A percentile compares a stretch with the other conserved stretches of the same genome.
phyloP scores from a whole-genome alignment of 2,888 invertebrate species.

The Homarus gammarus region DNA sequence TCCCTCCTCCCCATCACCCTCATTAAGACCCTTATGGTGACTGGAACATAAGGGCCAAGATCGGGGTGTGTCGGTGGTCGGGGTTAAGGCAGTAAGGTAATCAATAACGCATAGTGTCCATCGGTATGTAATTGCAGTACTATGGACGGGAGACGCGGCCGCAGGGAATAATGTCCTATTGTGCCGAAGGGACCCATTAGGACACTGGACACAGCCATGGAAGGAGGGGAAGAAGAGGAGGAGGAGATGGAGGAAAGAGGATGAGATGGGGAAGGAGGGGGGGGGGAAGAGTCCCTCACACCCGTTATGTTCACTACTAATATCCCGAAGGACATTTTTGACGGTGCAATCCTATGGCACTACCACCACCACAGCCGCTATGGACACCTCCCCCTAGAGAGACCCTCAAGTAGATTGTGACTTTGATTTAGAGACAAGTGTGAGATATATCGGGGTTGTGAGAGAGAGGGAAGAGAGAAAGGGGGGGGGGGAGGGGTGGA shows the following conservation, averaged over 20 bases:
- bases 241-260: too few species aligned
- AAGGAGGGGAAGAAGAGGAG: neutral
- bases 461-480: too few species aligned
- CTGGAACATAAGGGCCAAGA: neutral
- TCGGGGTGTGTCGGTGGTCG: neutral
- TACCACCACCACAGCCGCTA: too few species aligned
- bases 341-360: too few species aligned
- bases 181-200: constrained; percentile 61
- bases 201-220: constrained; percentile 52
- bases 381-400: too few species aligned
- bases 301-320: neutral
- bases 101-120: constrained; percentile 64
- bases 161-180: constrained; percentile 60
- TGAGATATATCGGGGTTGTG: too few species aligned
- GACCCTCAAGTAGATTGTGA: too few species aligned
- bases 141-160: constrained; percentile 35
- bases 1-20: neutral
- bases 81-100: constrained; percentile 32
- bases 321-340: neutral
- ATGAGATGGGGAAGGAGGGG: constrained; percentile 1
- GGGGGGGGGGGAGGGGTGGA: neutral
- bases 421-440: too few species aligned
- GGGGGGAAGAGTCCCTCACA: neutral
- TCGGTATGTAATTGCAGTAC: constrained; percentile 60
- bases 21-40: constrained; percentile 4